phyloP scores from a whole-genome alignment of 2,888 invertebrate species.

The Trypoxylon attenuatum region DNA sequence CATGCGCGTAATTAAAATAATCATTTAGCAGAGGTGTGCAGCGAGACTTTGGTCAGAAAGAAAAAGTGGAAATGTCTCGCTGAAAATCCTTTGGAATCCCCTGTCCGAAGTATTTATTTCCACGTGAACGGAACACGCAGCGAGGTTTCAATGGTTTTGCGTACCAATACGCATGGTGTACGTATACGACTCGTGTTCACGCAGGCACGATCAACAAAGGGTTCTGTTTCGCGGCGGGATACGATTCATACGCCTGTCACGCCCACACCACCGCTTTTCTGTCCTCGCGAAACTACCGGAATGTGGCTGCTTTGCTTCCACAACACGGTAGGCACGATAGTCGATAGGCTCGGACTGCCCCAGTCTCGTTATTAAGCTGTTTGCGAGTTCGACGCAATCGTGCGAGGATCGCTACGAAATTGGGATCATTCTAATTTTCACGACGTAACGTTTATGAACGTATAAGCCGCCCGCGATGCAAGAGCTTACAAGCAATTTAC shows the following conservation, averaged over 20 bases:
- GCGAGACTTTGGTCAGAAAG: too few relatives aligned
- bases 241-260: slow-evolving; percentile 37
- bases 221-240: slow-evolving; percentile 34
- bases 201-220: slow-evolving; percentile 34
- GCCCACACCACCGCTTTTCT: slow-evolving; percentile 35
- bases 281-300: slow-evolving; percentile 35
- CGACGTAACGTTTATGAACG: not conserved
- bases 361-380: slow-evolving; percentile 18
- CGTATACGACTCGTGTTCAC: slow-evolving; percentile 7
- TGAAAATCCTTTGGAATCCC: too few relatives aligned
- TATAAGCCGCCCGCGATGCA: not conserved
- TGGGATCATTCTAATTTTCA: not conserved
- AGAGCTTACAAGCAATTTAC: not conserved
- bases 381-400: not conserved
- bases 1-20: too few relatives aligned
- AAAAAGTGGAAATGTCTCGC: too few relatives aligned
- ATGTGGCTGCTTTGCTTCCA: slow-evolving; percentile 18
- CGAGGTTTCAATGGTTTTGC: too few relatives aligned
- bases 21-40: too few relatives aligned
- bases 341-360: slow-evolving; percentile 3
- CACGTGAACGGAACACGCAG: too few relatives aligned
- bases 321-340: not conserved
- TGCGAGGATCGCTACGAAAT: not conserved
- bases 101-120: too few relatives aligned
- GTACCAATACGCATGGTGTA: too few relatives aligned